Conservation (phyloP, 2,113 vertebrate species). For the Elephantulus edwardii region DNA sequence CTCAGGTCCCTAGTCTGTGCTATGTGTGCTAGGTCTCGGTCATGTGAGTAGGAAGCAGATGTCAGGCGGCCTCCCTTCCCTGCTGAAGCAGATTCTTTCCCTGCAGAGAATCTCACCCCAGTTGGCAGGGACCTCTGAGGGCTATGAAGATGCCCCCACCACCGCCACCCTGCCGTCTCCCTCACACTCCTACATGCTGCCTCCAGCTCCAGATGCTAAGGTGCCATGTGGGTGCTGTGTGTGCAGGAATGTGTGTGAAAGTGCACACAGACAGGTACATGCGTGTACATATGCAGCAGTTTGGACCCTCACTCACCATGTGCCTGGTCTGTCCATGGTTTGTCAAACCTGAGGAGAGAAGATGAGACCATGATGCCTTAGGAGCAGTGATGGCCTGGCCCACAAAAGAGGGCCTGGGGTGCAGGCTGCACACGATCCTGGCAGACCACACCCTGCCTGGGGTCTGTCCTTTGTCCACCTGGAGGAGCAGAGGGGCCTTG, state of each 20-base stretch:
- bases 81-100: no score
- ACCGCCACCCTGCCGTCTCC: not conserved
- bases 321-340: slow-evolving; percentile 91
- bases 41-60: not conserved
- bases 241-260: accelerated
- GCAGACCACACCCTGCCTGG: not conserved
- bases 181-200: not conserved
- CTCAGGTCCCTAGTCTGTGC: not conserved
- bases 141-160: not conserved
- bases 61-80: no score
- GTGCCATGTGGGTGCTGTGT: no score
- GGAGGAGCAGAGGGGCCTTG: accelerated
- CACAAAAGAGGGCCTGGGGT: no score
- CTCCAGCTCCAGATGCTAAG: not conserved
- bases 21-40: no score
- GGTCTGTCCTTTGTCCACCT: no score
- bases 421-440: not conserved
- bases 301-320: slow-evolving; percentile 85
- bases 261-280: no score
- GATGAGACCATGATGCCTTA: slow-evolving; percentile 77
- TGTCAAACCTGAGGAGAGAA: slow-evolving; percentile 87
- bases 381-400: not conserved
- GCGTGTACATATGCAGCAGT: not conserved
- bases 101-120: no score
- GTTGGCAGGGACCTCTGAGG: not conserved